phyloP scores from a whole-genome alignment of 2,797 vertebrate species.

The Perodicticus potto region DNA sequence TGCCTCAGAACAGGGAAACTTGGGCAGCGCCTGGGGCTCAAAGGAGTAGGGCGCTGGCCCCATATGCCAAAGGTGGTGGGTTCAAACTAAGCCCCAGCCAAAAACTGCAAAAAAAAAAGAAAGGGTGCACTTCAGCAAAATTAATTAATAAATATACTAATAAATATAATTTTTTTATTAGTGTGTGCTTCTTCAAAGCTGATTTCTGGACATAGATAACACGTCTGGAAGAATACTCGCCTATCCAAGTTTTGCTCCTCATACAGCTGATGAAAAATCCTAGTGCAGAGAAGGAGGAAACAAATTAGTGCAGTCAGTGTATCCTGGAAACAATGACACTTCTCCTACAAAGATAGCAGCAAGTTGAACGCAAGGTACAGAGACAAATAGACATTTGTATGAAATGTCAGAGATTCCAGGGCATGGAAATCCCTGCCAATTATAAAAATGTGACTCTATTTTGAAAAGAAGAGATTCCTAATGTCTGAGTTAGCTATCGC shows the following conservation, averaged over 20 bases:
- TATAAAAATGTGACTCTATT: not conserved
- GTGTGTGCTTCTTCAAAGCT: constrained; percentile 8
- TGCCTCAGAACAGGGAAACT: not conserved
- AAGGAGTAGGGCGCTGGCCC: too few species aligned
- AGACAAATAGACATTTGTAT: not conserved
- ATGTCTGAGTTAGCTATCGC: not conserved
- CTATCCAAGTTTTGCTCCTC: not conserved
- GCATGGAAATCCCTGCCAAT: not conserved
- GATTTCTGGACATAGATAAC: not conserved
- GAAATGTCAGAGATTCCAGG: not conserved
- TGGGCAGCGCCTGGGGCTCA: too few species aligned
- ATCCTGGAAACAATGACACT: not conserved
- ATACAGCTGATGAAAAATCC: not conserved
- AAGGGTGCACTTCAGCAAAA: not conserved
- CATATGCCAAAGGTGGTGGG: too few species aligned
- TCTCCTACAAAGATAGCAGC: not conserved
- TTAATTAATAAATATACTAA: not conserved
- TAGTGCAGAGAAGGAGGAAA: not conserved
- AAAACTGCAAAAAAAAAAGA: too few species aligned
- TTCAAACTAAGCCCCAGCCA: too few species aligned
- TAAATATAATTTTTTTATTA: not conserved
- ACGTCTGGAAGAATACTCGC: not conserved
- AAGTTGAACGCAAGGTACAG: not conserved
- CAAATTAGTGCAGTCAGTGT: not conserved
- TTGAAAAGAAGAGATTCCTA: constrained; percentile 16